phyloP scores from a whole-genome alignment of 2,888 invertebrate species.

The Lampropteryx suffumata region DNA sequence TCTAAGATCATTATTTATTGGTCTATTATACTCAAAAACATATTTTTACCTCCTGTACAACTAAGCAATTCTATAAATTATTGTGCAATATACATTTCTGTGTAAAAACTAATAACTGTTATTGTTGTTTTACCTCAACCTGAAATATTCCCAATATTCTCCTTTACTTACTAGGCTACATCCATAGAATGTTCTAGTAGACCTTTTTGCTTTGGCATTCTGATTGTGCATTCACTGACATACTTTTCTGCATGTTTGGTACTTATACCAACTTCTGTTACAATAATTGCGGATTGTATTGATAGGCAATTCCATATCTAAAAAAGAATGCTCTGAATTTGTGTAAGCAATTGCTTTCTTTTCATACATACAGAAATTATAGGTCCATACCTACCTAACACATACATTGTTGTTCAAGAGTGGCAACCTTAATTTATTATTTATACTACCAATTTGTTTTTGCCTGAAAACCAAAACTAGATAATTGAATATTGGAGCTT shows the following conservation, averaged over 20 bases:
- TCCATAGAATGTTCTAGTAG: conserved; percentile 68
- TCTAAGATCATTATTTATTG: conserved; percentile 12
- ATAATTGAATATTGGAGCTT: too few relatives aligned
- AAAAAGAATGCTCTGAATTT: too few relatives aligned
- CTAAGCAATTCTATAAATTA: conserved; percentile 1
- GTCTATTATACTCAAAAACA: conserved; percentile 6
- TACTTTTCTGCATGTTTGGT: conserved; percentile 13
- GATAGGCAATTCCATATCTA: too few relatives aligned
- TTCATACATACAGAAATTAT: too few relatives aligned
- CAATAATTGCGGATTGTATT: too few relatives aligned
- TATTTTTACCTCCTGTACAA: background rate
- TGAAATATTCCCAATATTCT: conserved; percentile 12
- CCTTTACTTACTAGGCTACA: conserved; percentile 16
- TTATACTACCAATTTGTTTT: too few relatives aligned
- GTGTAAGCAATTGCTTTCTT: too few relatives aligned
- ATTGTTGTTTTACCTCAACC: conserved; percentile 24
- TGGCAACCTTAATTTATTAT: too few relatives aligned
- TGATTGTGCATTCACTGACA: conserved; percentile 11
- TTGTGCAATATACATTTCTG: conserved; percentile 11
- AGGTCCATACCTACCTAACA: too few relatives aligned
- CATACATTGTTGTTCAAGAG: too few relatives aligned
- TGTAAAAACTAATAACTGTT: conserved; percentile 17
- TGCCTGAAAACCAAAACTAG: too few relatives aligned
- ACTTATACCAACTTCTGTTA: too few relatives aligned
- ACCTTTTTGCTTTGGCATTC: conserved; percentile 28